These are phyloP conservation scores for Stramonita haemastoma DNA, from an alignment of 2,888 invertebrate species.

Conservation along the genomic window DNA sequence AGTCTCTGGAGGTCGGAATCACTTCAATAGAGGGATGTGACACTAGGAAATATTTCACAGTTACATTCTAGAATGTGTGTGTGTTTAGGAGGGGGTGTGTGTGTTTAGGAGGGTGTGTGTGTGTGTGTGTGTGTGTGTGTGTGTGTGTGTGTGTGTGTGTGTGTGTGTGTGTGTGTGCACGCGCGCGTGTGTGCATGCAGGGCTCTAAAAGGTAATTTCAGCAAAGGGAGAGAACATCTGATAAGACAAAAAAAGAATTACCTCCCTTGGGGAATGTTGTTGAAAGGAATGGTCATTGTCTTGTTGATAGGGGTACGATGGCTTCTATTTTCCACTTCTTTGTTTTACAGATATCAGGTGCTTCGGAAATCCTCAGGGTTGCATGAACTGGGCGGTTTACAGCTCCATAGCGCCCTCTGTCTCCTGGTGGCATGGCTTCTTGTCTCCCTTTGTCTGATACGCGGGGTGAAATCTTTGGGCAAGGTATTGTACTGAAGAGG, in stretches of 20 bases:
- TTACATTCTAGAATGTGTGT: too few relatives aligned
- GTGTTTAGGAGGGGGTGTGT: too few relatives aligned
- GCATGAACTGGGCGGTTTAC: conserved; percentile 67
- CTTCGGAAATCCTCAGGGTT: conserved; percentile 68
- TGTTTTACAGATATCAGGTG: conserved; percentile 63
- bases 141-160: conserved; percentile 13
- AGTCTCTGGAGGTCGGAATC: too few relatives aligned
- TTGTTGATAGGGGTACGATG: too few relatives aligned
- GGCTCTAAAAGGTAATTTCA: neutral
- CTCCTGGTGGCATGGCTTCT: conserved; percentile 70
- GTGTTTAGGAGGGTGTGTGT: too few relatives aligned
- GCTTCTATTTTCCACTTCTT: too few relatives aligned
- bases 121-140: neutral
- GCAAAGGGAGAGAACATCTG: neutral
- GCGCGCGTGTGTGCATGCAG: conserved; percentile 7
- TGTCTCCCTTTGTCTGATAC: conserved; percentile 71
- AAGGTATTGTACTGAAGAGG: conserved; percentile 52
- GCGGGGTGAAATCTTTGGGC: conserved; percentile 72
- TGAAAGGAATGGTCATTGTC: neutral
- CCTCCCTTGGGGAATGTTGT: neutral
- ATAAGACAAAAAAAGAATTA: too few relatives aligned
- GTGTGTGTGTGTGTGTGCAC: neutral
- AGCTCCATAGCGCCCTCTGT: conserved; percentile 63
- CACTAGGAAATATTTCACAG: too few relatives aligned
- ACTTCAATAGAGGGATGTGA: too few relatives aligned